These are phyloP conservation scores for Xiphophorus couchianus DNA, from an alignment of 2,113 vertebrate species.

Conservation along the genomic window DNA sequence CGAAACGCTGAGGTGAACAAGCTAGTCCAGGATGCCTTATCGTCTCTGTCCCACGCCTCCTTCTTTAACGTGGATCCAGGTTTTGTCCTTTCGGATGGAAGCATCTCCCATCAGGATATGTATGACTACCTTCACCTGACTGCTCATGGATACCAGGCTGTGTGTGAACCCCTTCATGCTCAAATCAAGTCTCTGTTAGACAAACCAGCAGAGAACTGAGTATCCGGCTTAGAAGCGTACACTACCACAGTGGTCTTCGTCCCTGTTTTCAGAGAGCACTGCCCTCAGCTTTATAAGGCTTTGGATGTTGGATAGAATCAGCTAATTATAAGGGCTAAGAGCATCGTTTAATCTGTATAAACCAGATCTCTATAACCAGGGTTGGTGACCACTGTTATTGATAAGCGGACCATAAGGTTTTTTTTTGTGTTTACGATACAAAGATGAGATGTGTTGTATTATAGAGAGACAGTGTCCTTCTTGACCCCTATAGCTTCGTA, in stretches of 20 bases:
- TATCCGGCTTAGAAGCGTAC: conserved; percentile 28
- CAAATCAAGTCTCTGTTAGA: conserved; percentile 84
- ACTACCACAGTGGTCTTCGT: conserved; percentile 62
- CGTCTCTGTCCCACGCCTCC: conserved; percentile 77
- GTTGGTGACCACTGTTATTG: conserved; percentile 65
- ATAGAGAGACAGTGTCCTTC: conserved; percentile 32
- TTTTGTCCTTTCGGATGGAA: conserved; percentile 88
- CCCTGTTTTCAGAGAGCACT: conserved; percentile 44
- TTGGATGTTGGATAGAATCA: conserved; percentile 33
- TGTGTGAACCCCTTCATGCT: conserved; percentile 84
- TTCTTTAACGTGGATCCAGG: conserved; percentile 87
- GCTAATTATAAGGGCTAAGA: conserved; percentile 25
- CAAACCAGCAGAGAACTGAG: conserved; percentile 73
- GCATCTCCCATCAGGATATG: conserved; percentile 91
- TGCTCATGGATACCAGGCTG: conserved; percentile 84
- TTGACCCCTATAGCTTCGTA: conserved; percentile 26
- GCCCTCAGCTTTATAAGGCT: conserved; percentile 25
- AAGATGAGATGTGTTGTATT: conserved; percentile 42
- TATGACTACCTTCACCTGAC: conserved; percentile 92
- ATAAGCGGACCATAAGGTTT: conserved; percentile 52
- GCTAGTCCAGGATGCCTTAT: conserved; percentile 78
- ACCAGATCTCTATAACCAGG: conserved; percentile 38
- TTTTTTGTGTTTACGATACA: conserved; percentile 46
- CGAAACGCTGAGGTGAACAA: conserved; percentile 84
- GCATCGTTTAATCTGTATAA: conserved; percentile 24